Percentiles rank a stretch among this genome's conserved stretches.
Evolutionary conservation across 1,140 invertebrate genomes (phyloP).

Genomic region (Papilio polytes): DNA sequence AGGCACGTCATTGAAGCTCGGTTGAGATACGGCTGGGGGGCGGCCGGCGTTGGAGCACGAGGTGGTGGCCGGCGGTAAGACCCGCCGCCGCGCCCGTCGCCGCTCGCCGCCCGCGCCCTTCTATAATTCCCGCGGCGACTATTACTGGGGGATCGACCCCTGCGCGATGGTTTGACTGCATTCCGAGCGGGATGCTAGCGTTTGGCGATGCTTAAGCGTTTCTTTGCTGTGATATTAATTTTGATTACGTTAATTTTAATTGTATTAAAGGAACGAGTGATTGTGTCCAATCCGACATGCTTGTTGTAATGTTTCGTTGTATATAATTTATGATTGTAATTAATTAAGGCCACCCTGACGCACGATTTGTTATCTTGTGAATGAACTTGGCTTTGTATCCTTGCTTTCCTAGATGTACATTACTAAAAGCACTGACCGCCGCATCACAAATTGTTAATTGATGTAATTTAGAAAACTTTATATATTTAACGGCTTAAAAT

Average conservation of each 20-base stretch:
- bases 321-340: constrained; percentile 62
- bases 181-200: constrained; percentile 38
- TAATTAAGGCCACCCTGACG: constrained; percentile 49
- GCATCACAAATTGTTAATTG: constrained; percentile 21
- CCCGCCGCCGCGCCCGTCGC: background rate
- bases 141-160: constrained; percentile 43
- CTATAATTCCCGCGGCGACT: background rate
- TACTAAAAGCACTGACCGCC: constrained; percentile 28
- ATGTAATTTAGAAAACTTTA: background rate
- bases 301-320: constrained; percentile 64
- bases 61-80: background rate
- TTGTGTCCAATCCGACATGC: constrained; percentile 63
- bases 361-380: constrained; percentile 47
- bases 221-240: constrained; percentile 81
- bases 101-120: background rate
- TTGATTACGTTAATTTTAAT: constrained; percentile 67
- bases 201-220: constrained; percentile 62
- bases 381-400: background rate
- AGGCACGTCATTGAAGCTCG: constrained; percentile 67
- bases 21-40: constrained; percentile 48
- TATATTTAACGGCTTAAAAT: constrained; percentile 1
- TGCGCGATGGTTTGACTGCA: constrained; percentile 50
- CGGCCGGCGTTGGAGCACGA: constrained; percentile 42
- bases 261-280: constrained; percentile 58
- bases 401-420: background rate